Conservation (phyloP, 1,140 invertebrate species). For the Aphidius gifuensis region DNA sequence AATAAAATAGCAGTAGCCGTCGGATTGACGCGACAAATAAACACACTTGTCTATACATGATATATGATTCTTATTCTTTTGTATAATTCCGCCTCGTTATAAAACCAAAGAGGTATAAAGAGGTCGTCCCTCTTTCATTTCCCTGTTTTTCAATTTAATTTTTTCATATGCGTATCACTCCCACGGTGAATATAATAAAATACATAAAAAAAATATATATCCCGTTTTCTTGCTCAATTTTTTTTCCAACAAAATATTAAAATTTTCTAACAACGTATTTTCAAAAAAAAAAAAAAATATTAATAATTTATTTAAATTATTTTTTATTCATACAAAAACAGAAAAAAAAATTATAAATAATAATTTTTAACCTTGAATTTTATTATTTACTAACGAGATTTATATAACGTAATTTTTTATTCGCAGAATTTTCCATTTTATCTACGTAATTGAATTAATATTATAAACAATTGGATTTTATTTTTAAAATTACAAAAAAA, state of each 20-base stretch:
- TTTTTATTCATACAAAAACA: not conserved
- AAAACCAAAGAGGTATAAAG: conserved; percentile 31
- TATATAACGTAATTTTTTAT: no score
- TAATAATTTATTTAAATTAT: conserved; percentile 1
- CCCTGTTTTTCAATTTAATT: conserved; percentile 16
- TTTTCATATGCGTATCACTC: conserved; percentile 18
- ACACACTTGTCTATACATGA: conserved; percentile 36
- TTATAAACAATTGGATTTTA: no score
- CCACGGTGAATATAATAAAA: conserved; percentile 23
- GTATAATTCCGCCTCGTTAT: conserved; percentile 37
- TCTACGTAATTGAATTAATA: no score
- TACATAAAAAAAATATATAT: not conserved
- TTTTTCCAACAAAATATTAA: conserved; percentile 8
- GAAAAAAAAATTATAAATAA: no score
- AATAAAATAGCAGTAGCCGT: not conserved
- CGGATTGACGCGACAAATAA: conserved; percentile 14
- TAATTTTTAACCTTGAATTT: no score
- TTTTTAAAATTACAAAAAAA: no score
- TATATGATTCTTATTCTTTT: conserved; percentile 31
- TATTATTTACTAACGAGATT: no score
- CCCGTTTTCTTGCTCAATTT: not conserved
- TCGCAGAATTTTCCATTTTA: no score
- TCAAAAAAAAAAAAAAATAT: not conserved
- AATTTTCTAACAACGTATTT: conserved; percentile 16
- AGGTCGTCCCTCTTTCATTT: conserved; percentile 20